Base-by-base conservation (phyloP, 2,113 vertebrate species). In the Tylochromis polylepis region DNA sequence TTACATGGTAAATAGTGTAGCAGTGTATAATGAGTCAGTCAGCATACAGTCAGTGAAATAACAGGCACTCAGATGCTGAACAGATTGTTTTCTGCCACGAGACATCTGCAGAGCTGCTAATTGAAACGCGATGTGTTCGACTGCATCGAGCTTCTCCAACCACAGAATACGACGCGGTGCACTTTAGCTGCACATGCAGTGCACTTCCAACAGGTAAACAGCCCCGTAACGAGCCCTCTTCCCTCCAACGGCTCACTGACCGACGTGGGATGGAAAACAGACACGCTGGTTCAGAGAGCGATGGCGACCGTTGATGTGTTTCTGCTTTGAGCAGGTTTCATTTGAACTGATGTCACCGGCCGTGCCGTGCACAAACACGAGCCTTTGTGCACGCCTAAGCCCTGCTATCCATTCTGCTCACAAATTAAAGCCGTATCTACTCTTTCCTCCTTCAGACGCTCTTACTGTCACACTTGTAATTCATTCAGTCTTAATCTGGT, bases 401-500 rank as follows among this genome's bases (percentile, higher is more conserved):
- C 2, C 38, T 4, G 72, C 85, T 46, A 51, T 83, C 80, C 80
- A 38, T 80, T 85, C 70, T 8, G 8, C 18, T 41, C 27, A 5
- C 34, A 87, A 79, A 87, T 89, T 55, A 82, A 88, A 82, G 9
- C 57, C 59, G 2, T 87, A 81, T 86, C 83, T 59, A 41, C 79
- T 77, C 22, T 41, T 65, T 75, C 38, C 38, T 58, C 11, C 83
- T 75, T 84, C 79, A 84, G 83, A 89, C 55, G 12, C 38, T 29
- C 80, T 6, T 49, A 82, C 87, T 70, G 83, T 89, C 88, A 79
- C 43, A 83, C 89, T 56, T 38, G 57, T 88, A 83, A 87, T 89
- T 89, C 55, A 79, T 82, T 86, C 79, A 14, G 41, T 83, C 81
- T 86, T 88, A 92, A 89, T 89, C 80, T 83, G 72, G 80, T 81